These are phyloP conservation scores for Siniperca obscura DNA, from an alignment of 2,797 vertebrate species.

Conservation along the genomic window DNA sequence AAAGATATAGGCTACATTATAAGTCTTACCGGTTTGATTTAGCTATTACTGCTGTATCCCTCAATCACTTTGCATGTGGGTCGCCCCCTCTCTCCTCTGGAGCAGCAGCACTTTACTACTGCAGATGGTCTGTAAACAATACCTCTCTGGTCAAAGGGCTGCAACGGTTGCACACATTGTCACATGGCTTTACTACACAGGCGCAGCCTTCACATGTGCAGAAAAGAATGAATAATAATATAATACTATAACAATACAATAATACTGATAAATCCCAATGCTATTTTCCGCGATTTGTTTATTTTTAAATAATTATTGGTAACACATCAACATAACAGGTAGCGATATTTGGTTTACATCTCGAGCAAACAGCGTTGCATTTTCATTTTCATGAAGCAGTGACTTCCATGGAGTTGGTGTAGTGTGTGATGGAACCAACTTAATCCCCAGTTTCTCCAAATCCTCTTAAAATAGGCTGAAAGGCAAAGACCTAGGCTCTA, in stretches of 20 bases:
- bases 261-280: background rate
- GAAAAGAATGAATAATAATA: background rate
- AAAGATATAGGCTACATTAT: background rate
- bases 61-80: background rate
- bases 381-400: slow-evolving; percentile 23
- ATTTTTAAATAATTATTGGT: background rate
- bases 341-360: background rate
- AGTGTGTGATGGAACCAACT: slow-evolving; percentile 47
- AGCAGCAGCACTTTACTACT: slow-evolving; percentile 8
- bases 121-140: slow-evolving; percentile 58
- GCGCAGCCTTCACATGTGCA: slow-evolving; percentile 22
- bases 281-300: background rate
- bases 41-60: background rate
- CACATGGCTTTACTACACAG: slow-evolving; percentile 54
- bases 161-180: slow-evolving; percentile 67
- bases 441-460: slow-evolving; percentile 72
- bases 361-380: background rate
- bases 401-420: slow-evolving; percentile 24
- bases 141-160: slow-evolving; percentile 75
- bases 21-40: slow-evolving; percentile 39
- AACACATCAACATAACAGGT: background rate
- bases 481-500: slow-evolving; percentile 40
- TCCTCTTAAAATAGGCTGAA: slow-evolving; percentile 70
- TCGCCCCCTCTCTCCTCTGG: background rate
- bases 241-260: background rate